Evolutionary conservation across 1,140 invertebrate species (phyloP), one percentile per base, ranked within the genome.

Genomic region (Sipha flava): DNA sequence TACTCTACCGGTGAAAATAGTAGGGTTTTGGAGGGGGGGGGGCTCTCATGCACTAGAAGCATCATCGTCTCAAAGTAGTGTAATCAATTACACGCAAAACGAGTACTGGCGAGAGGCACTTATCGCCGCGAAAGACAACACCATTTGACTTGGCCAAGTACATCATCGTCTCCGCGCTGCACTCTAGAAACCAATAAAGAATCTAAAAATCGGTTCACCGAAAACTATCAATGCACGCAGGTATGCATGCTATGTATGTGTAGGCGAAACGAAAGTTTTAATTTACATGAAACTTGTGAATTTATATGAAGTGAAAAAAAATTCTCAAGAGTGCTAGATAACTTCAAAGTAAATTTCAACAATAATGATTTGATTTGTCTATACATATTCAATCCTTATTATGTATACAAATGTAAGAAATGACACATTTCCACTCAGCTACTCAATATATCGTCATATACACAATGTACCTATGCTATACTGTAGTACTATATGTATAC

Each of bases 51-150:
- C 12, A n/a, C 47, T 73, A 73, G 70, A 73, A 73, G 70, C 70
- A 73, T 73, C 70, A 73, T 73, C 70, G 47, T 73, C 70, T 73
- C 70, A 49, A 73, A 73, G 70, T 73, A 73, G 70, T 31, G 47
- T 73, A 73, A 73, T 73, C 70, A 73, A 73, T 73, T 73, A 73
- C 70, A 73, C 70, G 70, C 47, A 73, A 73, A 73, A 73, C 70
- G 70, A 73, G 70, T 73, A 73, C 70, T 54, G 47, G 70, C 47
- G 70, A 73, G 70, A 52, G 70, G 70, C 49, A 73, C 70, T 73
- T 73, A 31, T 54, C 47, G n/a, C 29, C 26, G 10, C 70, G 70
- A 73, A 73, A 73, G 70, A 73, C 70, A 73, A 73, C 70, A 54
- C 47, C 70, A 37, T 52, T 54, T 37, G 70, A 73, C 70, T 73